These are phyloP conservation scores for Octonoba sinensis DNA, from an alignment of 2,888 invertebrate genomes.

Conservation along the genomic window DNA sequence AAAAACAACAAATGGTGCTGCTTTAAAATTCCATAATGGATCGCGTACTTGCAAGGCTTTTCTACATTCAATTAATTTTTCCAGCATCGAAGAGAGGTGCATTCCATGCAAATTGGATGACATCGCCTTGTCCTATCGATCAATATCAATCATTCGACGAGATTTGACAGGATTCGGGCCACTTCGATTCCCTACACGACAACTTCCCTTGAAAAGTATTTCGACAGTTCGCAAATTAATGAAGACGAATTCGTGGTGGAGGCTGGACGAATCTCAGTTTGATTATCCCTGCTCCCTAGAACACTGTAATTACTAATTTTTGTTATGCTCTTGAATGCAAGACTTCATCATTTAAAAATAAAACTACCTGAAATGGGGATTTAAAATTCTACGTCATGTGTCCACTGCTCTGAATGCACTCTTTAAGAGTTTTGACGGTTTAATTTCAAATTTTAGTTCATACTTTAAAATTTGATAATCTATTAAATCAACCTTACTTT, in stretches of 20 bases:
- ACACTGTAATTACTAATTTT: no score
- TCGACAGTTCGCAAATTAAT: slow-evolving; percentile 56
- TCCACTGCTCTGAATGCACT: no score
- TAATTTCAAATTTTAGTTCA: no score
- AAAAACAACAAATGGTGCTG: no score
- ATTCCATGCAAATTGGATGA: slow-evolving; percentile 48
- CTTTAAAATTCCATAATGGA: slow-evolving; percentile 14
- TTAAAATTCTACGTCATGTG: no score
- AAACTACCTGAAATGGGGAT: no score
- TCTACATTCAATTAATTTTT: slow-evolving; percentile 39
- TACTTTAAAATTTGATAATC: no score
- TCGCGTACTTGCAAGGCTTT: slow-evolving; percentile 14
- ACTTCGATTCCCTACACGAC: slow-evolving; percentile 15
- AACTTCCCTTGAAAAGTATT: slow-evolving; percentile 39
- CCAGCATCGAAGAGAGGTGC: slow-evolving; percentile 10
- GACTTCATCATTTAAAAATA: no score
- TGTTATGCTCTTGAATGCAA: no score
- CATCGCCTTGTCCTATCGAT: slow-evolving; percentile 41
- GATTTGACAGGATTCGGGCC: slow-evolving; percentile 36
- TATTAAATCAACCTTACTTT: no score
- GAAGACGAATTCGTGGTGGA: slow-evolving; percentile 52
- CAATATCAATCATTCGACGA: slow-evolving; percentile 42
- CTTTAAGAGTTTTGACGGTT: no score
- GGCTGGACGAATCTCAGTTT: neutral
- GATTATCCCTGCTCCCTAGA: no score